Evolutionary conservation across 1,140 invertebrate genomes (phyloP).

Genomic region (Orussus abietinus): DNA sequence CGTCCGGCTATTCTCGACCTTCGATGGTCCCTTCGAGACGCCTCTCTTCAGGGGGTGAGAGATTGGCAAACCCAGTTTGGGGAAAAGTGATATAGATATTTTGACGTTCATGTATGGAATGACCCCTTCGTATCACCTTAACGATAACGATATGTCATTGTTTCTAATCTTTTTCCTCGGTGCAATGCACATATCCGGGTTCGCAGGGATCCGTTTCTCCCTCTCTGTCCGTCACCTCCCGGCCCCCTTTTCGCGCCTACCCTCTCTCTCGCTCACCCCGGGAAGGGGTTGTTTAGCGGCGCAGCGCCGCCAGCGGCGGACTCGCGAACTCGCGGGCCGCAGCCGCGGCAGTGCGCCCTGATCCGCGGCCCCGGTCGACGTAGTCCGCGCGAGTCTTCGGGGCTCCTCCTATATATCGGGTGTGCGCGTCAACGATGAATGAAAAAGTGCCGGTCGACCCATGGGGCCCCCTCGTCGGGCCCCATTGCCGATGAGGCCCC

Average conservation of each 20-base stretch:
- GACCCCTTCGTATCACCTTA: constrained; percentile 14
- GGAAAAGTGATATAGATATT: too few species aligned
- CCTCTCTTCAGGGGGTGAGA: too few species aligned
- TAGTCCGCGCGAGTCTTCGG: constrained; percentile 23
- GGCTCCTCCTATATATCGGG: constrained; percentile 20
- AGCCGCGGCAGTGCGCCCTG: constrained; percentile 37
- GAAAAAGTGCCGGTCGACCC: constrained; percentile 27
- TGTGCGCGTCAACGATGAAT: constrained; percentile 40
- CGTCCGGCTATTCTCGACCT: too few species aligned
- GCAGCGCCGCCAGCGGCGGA: constrained; percentile 29
- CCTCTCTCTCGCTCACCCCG: constrained; percentile 17
- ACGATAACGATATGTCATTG: background rate
- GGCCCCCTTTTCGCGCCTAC: constrained; percentile 1
- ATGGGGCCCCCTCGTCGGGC: constrained; percentile 7
- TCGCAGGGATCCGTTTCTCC: constrained; percentile 18
- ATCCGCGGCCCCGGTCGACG: constrained; percentile 38
- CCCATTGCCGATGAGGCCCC: background rate
- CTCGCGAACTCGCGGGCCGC: constrained; percentile 22
- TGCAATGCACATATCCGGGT: constrained; percentile 1
- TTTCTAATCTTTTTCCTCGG: background rate
- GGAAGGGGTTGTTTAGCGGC: constrained; percentile 38
- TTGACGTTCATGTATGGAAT: constrained; percentile 17
- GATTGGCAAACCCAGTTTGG: too few species aligned
- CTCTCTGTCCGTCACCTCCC: too few species aligned
- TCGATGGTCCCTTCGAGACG: too few species aligned